A percentile compares a stretch with the other conserved stretches of the same genome.
Evolutionary conservation across 2,797 vertebrate genomes (phyloP).

Genomic region (Artibeus jamaicensis): DNA sequence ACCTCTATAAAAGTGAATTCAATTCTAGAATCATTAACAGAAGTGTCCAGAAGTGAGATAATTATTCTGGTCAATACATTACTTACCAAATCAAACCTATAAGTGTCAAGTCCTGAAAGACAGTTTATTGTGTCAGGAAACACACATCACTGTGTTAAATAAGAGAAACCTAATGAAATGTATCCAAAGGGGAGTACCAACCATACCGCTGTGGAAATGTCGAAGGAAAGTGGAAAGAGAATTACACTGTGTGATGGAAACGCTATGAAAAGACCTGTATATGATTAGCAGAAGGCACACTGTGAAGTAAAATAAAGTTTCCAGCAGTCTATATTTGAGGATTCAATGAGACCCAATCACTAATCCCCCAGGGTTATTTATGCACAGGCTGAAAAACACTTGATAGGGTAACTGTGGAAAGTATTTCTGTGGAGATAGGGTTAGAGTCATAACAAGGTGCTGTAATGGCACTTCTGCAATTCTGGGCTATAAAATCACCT

Average conservation of each 20-base stretch:
- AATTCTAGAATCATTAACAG: neutral
- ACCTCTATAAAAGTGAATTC: neutral
- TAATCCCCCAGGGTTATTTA: neutral
- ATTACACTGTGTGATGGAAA: neutral
- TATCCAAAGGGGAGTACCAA: neutral
- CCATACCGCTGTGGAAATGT: neutral
- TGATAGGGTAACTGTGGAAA: neutral
- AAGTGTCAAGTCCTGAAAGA: neutral
- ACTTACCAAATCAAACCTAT: neutral
- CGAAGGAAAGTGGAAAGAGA: slow-evolving; percentile 4
- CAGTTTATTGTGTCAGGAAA: neutral
- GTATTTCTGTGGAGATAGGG: neutral
- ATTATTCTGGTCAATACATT: neutral
- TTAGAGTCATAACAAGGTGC: neutral
- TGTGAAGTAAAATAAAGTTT: neutral
- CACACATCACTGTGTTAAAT: neutral
- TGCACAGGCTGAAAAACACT: neutral
- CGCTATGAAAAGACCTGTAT: neutral
- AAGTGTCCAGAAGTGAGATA: neutral
- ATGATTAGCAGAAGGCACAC: neutral
- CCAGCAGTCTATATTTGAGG: neutral
- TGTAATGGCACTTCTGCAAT: neutral
- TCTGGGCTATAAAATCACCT: neutral
- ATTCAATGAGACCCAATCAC: neutral
- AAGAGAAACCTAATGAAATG: neutral